These are phyloP conservation scores for Laothoe populi DNA, from an alignment of 2,888 invertebrate genomes.

Conservation along the genomic window DNA sequence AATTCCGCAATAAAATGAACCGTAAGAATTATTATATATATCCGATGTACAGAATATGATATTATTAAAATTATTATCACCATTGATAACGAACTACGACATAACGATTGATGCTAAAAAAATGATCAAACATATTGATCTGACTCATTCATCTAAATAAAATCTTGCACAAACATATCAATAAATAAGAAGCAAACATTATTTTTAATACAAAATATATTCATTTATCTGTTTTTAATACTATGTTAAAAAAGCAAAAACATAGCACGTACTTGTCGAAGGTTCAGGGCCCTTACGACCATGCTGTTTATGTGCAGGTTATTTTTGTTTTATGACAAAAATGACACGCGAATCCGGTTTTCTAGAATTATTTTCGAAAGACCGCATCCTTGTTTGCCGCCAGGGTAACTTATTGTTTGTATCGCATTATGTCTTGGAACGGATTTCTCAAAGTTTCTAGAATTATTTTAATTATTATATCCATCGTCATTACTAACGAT, in stretches of 20 bases:
- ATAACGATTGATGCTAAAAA: neutral
- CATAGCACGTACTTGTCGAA: neutral
- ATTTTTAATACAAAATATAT: constrained; percentile 13
- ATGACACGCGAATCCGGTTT: constrained; percentile 15
- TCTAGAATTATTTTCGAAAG: constrained; percentile 19
- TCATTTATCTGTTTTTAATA: constrained; percentile 19
- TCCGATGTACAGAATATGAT: neutral
- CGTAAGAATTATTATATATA: neutral
- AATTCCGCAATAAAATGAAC: neutral
- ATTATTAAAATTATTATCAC: neutral
- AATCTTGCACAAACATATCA: constrained; percentile 12
- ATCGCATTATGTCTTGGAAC: neutral
- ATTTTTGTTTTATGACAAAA: constrained; percentile 16
- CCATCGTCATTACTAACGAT: too few species aligned
- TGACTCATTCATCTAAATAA: constrained; percentile 24
- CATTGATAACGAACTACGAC: neutral
- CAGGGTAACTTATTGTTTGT: constrained; percentile 17
- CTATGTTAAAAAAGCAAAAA: constrained; percentile 13
- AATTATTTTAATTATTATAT: neutral
- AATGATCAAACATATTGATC: neutral
- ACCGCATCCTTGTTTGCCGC: constrained; percentile 27
- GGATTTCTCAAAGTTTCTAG: constrained; percentile 18
- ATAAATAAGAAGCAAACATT: constrained; percentile 4
- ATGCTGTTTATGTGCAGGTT: constrained; percentile 7
- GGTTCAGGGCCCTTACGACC: constrained; percentile 6